Base-by-base conservation (phyloP, 2,888 invertebrate genomes). In the Drosophila recens region DNA sequence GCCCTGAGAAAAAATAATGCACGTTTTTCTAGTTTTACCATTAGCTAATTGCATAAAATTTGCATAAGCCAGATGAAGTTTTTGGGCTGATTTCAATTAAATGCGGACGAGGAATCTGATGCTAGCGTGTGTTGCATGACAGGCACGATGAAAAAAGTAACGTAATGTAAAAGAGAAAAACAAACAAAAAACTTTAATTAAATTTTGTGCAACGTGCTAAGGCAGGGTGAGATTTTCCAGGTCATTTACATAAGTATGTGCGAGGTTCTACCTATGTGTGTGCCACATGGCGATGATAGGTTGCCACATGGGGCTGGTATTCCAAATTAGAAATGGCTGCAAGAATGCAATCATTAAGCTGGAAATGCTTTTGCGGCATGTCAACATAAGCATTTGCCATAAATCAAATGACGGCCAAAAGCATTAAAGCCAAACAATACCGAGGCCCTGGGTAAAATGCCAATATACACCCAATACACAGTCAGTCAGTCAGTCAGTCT, bases 311-410 rank as follows among this genome's bases (percentile, higher is more conserved):
- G 58, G 49, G 76, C 48, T 65, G 72, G 46, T 63, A 33, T 56
- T 20, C 46, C 49, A 74, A 77, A 71, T 80, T 80, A 70, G 67
- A 73, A 71, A 67, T 67, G 71, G 64, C 46, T 64, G 69, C 65
- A 67, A 72, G 78, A 79, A 82, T 79, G 80, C 82, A 78, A 69
- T 82, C 84, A 79, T 77, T 81, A 80, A 57, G 80, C 72, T 68
- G 52, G 56, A 80, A 82, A 77, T 76, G 63, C 63, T 79, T 63
- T 72, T 80, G 83, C 65, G 81, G 86, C 86, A 75, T 84, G 86
- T 84, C 83, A 84, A 80, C 86, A 75, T 83, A 71, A 78, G 79
- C 85, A 81, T 83, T 84, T 75, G 81, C 83, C 81, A 86, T 84
- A 84, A 84, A 84, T 84, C 83, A 84, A 85, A 84, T 75, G 83